Evolutionary conservation across 2,113 vertebrate species (phyloP).

Genomic region (Numida meleagris): DNA sequence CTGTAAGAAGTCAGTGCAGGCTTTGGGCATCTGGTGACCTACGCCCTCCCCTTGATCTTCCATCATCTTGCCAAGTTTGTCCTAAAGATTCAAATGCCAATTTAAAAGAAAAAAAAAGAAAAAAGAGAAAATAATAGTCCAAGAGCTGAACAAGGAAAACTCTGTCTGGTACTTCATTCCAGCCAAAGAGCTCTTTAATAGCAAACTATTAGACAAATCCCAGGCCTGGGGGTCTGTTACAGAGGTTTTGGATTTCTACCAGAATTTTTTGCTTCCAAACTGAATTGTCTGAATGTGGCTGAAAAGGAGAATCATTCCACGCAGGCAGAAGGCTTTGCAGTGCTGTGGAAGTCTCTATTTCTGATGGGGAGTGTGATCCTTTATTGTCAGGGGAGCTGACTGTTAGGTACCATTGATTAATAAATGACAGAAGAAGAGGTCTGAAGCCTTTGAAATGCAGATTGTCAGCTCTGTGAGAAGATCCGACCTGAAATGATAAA

Average conservation of each 20-base stretch:
- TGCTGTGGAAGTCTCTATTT: not conserved
- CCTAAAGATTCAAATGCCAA: not conserved
- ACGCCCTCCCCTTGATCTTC: not conserved
- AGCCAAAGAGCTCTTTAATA: constrained; percentile 37
- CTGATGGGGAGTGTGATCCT: not conserved
- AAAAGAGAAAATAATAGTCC: not conserved
- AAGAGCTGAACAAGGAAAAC: constrained; percentile 18
- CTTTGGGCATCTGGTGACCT: not conserved
- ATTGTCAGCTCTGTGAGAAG: not conserved
- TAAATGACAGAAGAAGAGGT: not conserved
- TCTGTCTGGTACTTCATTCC: constrained; percentile 23
- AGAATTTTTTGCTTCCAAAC: not conserved
- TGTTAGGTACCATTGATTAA: not conserved
- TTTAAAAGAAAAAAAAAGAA: not conserved
- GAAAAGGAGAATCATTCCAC: not conserved
- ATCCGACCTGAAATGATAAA: not conserved
- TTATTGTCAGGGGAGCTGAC: not conserved
- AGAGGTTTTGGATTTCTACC: constrained; percentile 20
- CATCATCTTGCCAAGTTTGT: not conserved
- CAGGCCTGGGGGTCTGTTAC: constrained; percentile 8
- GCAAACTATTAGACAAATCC: constrained; percentile 34
- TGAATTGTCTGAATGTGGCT: not conserved
- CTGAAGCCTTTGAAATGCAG: not conserved
- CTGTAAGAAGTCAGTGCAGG: not conserved
- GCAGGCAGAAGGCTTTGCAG: not conserved